Evolutionary conservation across 2,888 invertebrate species (phyloP).

Genomic region (Lycaena phlaeas): DNA sequence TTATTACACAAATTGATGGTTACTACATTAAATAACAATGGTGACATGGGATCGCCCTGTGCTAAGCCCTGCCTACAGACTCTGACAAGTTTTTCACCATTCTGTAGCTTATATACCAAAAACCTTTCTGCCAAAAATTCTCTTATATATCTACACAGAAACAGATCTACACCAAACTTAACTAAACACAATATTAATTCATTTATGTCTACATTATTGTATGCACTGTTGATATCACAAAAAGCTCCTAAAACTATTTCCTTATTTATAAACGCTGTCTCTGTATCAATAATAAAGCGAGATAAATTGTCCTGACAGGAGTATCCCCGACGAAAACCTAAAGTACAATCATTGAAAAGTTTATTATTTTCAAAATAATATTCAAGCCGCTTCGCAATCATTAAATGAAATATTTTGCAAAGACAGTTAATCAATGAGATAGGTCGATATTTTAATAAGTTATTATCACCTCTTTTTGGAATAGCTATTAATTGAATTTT

Average conservation of each 20-base stretch:
- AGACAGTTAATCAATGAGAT: conserved; percentile 1
- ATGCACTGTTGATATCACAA: neutral
- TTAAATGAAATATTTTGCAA: conserved; percentile 3
- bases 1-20: neutral
- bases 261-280: conserved; percentile 6
- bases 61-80: neutral
- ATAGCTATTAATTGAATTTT: neutral
- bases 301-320: conserved; percentile 2
- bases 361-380: conserved; percentile 6
- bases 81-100: neutral
- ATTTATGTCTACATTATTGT: neutral
- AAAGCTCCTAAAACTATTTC: conserved; percentile 1
- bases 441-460: neutral
- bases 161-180: neutral
- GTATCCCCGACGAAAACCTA: conserved; percentile 4
- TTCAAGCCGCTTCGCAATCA: conserved; percentile 6
- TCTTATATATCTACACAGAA: neutral
- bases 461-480: too few relatives aligned
- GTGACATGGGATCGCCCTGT: neutral
- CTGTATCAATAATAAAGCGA: conserved; percentile 6
- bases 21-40: neutral
- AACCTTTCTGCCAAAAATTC: neutral
- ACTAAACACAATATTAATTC: too few relatives aligned
- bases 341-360: conserved; percentile 7
- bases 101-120: too few relatives aligned